These are phyloP conservation scores for Antigone vipio DNA, from an alignment of 2,113 vertebrate species.

Conservation along the genomic window DNA sequence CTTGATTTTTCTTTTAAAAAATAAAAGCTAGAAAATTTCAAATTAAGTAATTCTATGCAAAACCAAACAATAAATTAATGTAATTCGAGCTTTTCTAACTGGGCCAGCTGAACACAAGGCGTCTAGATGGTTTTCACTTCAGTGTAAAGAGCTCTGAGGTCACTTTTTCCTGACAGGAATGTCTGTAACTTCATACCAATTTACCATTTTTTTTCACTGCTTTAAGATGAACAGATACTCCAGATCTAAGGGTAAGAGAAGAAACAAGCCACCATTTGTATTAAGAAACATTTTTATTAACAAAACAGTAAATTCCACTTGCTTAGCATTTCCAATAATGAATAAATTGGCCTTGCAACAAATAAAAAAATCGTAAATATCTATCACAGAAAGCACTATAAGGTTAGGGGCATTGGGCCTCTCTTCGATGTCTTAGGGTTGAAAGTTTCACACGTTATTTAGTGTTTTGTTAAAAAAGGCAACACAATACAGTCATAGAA, in stretches of 20 bases:
- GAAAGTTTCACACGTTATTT: slow-evolving; percentile 77
- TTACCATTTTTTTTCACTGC: background rate
- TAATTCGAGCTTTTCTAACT: background rate
- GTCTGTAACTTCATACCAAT: background rate
- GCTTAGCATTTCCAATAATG: slow-evolving; percentile 90
- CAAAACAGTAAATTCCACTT: slow-evolving; percentile 90
- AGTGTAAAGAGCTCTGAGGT: background rate
- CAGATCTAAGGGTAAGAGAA: background rate
- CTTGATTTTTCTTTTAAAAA: background rate
- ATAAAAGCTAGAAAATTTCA: background rate
- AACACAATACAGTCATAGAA: slow-evolving; percentile 82
- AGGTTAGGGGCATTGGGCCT: slow-evolving; percentile 76
- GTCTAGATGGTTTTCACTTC: background rate
- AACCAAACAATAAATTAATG: background rate
- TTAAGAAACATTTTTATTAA: slow-evolving; percentile 92
- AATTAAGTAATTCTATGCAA: background rate
- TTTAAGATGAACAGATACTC: background rate
- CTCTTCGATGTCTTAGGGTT: slow-evolving; percentile 74
- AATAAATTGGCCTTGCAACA: slow-evolving; percentile 89
- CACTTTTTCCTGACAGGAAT: background rate
- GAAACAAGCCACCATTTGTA: slow-evolving; percentile 73
- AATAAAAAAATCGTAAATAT: slow-evolving; percentile 81
- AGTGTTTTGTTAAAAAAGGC: slow-evolving; percentile 79
- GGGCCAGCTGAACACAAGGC: background rate
- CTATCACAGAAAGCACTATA: slow-evolving; percentile 85